These are phyloP conservation scores for Gymnoscopelus microlampas DNA, from an alignment of 2,797 vertebrate genomes.

Conservation along the genomic window DNA sequence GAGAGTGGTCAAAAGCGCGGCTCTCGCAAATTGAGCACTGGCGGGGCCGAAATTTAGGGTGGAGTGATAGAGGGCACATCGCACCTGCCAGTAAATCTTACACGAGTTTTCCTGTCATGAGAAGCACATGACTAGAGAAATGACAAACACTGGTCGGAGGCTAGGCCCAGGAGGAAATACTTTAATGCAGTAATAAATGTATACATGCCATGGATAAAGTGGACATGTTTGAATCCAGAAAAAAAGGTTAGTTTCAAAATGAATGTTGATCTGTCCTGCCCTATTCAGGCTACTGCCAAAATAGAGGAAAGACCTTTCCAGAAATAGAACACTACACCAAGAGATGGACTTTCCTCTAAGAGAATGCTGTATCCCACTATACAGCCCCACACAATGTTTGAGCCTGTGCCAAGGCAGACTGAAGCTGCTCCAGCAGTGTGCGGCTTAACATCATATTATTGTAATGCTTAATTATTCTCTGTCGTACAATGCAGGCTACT, in stretches of 20 bases:
- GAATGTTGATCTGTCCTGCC: conserved; percentile 18
- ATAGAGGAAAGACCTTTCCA: neutral
- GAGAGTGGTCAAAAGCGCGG: conserved; percentile 69
- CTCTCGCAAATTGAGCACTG: conserved; percentile 68
- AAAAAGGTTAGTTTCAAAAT: conserved; percentile 36
- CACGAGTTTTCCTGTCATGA: conserved; percentile 67
- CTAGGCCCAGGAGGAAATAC: conserved; percentile 48
- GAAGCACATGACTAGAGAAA: conserved; percentile 67
- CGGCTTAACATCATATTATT: no score
- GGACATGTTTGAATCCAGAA: conserved; percentile 46
- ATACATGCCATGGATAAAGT: conserved; percentile 25
- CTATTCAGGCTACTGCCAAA: conserved; percentile 12
- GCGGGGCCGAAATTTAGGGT: conserved; percentile 61
- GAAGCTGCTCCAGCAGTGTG: no score
- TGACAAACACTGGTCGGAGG: conserved; percentile 66
- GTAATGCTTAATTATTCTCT: no score
- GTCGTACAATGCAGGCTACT: no score
- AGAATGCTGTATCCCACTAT: no score
- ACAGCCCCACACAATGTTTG: no score
- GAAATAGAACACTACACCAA: no score
- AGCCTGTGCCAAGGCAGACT: no score
- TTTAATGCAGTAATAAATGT: conserved; percentile 32
- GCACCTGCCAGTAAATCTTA: conserved; percentile 81
- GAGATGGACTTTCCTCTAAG: no score
- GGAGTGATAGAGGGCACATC: conserved; percentile 61